Conservation (phyloP, 2,888 invertebrate genomes). For the Morpho helenor region DNA sequence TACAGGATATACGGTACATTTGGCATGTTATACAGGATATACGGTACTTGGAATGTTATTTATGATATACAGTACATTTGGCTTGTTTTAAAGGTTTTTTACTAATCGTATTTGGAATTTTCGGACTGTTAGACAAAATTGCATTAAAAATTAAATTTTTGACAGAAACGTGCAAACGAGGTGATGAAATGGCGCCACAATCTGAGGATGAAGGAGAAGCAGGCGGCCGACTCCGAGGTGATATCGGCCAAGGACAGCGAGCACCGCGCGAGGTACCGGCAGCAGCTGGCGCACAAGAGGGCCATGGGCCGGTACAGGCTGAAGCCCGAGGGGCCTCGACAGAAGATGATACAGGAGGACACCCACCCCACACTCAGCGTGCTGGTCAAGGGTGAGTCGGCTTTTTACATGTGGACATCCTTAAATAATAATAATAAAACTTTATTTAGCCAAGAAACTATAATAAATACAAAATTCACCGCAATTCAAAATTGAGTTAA, state of each 20-base stretch:
- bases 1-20: no score
- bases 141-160: not conserved
- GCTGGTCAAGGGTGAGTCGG: conserved; percentile 81
- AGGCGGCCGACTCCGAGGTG: conserved; percentile 78
- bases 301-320: conserved; percentile 78
- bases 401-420: not conserved
- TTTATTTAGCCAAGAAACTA: no score
- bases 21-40: no score
- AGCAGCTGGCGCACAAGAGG: conserved; percentile 79
- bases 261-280: conserved; percentile 82
- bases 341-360: conserved; percentile 61
- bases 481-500: no score
- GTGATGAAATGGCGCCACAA: conserved; percentile 83
- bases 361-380: conserved; percentile 80
- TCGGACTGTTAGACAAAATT: no score
- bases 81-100: no score
- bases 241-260: conserved; percentile 83
- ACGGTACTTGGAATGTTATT: no score
- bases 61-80: no score
- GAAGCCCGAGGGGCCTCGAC: conserved; percentile 78
- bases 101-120: no score
- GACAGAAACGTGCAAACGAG: conserved; percentile 82
- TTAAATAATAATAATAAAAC: no score
- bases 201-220: conserved; percentile 80
- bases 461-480: no score